Base-by-base conservation (phyloP, 2,113 vertebrate species). In the Notarius quadriscutis region DNA sequence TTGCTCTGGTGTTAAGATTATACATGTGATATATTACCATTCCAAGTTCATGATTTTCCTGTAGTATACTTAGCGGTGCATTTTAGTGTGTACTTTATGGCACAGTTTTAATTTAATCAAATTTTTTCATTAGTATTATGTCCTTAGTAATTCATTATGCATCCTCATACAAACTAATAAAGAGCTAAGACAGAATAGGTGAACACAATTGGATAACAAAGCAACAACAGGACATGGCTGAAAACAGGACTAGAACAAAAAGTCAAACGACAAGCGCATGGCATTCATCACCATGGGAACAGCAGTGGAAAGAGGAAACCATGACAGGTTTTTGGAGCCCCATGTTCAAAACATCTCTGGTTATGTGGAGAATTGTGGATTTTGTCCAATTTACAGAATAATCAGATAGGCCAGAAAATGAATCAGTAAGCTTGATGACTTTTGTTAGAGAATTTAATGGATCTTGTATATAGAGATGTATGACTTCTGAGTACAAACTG, bases 201-300 rank as follows among this genome's bases (percentile, higher is more conserved):
- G 75, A 78, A 78, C 75, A 78, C 12, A n/a, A 78, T 55, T 8
- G 3, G 51, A 25, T 78, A 77, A n/a, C 74, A 77, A 77, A 12
- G 48, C 51, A 78, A 51, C 0, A 75, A 75, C 20, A 75, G 9
- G 48, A 78, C 12, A 78, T 75, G 2, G 41, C 20, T 78, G 25
- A 6, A 78, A 55, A 78, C 74, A 77, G 48, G 22, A 77, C 5
- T 14, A 77, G 48, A 77, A 77, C 50, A 60, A 81, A 81, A 81
- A 41, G 17, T 5, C 17, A 60, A 34, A 81, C 58, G n/a, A 57
- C 11, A 20, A 22, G 30, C 1, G 9, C 53, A 81, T 58, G 55
- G 0, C 27, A 22, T 60, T 60, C 2, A 7, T 55, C 6, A 22
- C 55, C n/a, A 81, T 81, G 79, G n/a, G 2, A 34, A 58, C 4